phyloP scores from a whole-genome alignment of 2,888 invertebrate species.

The Drosophila putrida region DNA sequence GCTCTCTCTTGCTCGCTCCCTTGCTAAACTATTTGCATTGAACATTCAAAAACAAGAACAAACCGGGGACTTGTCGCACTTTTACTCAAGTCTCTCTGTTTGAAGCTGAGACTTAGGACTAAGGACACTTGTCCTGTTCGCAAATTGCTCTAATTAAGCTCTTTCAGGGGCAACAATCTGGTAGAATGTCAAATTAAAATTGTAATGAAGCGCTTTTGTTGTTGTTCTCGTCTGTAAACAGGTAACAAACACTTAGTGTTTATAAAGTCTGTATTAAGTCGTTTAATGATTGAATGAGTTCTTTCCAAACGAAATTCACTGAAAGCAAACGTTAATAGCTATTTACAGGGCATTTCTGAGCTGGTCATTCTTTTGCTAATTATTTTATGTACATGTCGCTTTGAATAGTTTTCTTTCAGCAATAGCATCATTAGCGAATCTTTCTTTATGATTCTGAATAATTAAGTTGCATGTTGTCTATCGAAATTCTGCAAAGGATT shows the following conservation, averaged over 20 bases:
- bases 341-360: background rate
- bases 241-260: slow-evolving; percentile 10
- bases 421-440: slow-evolving; percentile 33
- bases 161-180: slow-evolving; percentile 46
- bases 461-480: slow-evolving; percentile 47
- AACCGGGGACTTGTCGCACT: slow-evolving; percentile 40
- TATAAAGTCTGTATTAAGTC: slow-evolving; percentile 14
- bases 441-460: slow-evolving; percentile 49
- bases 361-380: background rate
- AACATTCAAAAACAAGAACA: slow-evolving; percentile 44
- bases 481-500: slow-evolving; percentile 44
- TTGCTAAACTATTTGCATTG: slow-evolving; percentile 54
- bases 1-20: background rate
- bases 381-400: background rate
- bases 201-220: slow-evolving; percentile 66
- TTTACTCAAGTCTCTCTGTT: slow-evolving; percentile 45
- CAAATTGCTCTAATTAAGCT: slow-evolving; percentile 78
- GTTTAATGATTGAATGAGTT: slow-evolving; percentile 18
- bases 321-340: background rate
- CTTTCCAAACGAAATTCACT: background rate
- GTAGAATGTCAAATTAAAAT: slow-evolving; percentile 75
- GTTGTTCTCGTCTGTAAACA: slow-evolving; percentile 15
- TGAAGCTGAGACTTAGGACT: slow-evolving; percentile 22
- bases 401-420: slow-evolving; percentile 1
- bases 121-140: slow-evolving; percentile 66